Base-by-base conservation (phyloP, 2,888 invertebrate species). In the Epistrophe eligans region DNA sequence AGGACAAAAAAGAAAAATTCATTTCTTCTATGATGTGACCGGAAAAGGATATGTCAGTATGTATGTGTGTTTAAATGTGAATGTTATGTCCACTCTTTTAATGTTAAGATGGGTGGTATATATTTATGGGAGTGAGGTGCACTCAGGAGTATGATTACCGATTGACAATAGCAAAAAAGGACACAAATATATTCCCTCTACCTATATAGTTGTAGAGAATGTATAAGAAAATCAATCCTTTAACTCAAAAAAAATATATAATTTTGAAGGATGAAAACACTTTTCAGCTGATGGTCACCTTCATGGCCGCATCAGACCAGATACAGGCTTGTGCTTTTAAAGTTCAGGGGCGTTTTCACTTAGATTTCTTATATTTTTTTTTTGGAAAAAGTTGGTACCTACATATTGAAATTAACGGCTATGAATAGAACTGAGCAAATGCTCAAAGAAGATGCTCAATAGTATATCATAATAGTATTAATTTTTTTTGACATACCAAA, bases 151-250 rank as follows among this genome's bases (percentile, higher is more conserved):
- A 87, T 87, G 87, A 87, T 87, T 83, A 87, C 82, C 83, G 76
- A 83, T 87, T 83, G 87, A 87, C 87, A 87, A 87, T 87, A 71
- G 79, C 79, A 77, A 80, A 84, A 84, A 80, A 84, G 80, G 84
- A 85, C 82, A 73, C 82, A 82, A 84, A 76, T 67, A 5, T 80
- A 72, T 66, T 15, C 15, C 43, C 8, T 45, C 35, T 35, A 32
- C 32, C 17, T 55, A 35, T 28, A 15, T 38, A 35, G 40, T 43
- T 57, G 13, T 17, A 17, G 38, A 8, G 24, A 43, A 43, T 57
- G 28, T 72, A 19, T 67, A 77, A 43, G 50, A 24, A 76, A 87
- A 83, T 79, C 87, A 87, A 87, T 87, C 87, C 87, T 83, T 87
- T 83, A 80, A 67, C 67, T 77, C 67, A 55, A 48, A 71, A 67